Evolutionary conservation across 2,113 vertebrate genomes (phyloP).

Genomic region (Scolopax mira): DNA sequence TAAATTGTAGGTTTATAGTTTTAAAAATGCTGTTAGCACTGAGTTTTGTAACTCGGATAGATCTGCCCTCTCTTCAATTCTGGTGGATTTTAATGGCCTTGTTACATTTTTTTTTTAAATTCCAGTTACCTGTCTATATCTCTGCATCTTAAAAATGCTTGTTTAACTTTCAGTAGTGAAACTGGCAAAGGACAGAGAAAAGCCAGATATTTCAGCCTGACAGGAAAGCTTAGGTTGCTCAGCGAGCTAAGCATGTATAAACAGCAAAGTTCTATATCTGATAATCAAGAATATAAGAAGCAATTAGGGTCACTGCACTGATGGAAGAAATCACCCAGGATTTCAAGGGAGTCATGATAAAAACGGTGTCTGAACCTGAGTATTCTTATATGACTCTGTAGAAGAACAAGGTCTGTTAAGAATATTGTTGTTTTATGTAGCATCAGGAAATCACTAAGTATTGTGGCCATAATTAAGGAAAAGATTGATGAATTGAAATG

Average conservation of each 20-base stretch:
- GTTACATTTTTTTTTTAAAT: background rate
- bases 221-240: background rate
- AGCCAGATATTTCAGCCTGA: background rate
- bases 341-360: background rate
- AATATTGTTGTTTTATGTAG: background rate
- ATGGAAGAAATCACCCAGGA: background rate
- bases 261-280: background rate
- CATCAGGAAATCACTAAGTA: background rate
- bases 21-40: background rate
- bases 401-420: background rate
- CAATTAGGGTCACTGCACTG: background rate
- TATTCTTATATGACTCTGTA: background rate
- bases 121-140: background rate
- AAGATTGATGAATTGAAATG: background rate
- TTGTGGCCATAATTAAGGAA: background rate
- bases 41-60: background rate
- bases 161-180: background rate
- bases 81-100: background rate
- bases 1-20: background rate
- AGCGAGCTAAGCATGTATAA: background rate
- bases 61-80: background rate
- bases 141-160: background rate
- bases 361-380: background rate
- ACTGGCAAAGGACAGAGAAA: background rate
- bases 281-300: background rate